phyloP scores from a whole-genome alignment of 2,113 vertebrate genomes.

The Columba janthina region DNA sequence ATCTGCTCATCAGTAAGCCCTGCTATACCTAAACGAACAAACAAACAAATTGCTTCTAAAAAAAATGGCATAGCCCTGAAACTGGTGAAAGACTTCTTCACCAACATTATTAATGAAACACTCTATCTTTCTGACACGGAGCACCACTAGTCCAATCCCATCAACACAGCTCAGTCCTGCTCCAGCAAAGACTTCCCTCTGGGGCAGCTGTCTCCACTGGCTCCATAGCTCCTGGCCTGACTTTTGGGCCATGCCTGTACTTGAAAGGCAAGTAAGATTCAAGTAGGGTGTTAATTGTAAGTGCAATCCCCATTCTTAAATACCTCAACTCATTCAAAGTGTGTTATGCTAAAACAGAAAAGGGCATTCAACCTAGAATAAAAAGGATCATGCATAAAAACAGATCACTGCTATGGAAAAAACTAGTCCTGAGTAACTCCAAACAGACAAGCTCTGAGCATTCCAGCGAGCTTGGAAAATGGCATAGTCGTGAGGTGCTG shows the following conservation, averaged over 20 bases:
- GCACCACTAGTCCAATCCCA: background rate
- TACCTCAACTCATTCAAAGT: background rate
- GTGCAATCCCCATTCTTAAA: background rate
- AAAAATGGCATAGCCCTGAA: background rate
- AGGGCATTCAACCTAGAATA: background rate
- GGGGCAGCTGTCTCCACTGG: background rate
- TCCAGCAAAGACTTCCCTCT: background rate
- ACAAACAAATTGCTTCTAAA: background rate
- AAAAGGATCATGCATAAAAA: background rate
- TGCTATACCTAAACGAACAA: background rate
- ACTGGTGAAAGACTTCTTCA: background rate
- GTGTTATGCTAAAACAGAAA: background rate
- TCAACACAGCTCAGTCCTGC: background rate
- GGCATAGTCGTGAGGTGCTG: background rate
- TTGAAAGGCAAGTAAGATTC: background rate
- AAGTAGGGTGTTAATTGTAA: background rate
- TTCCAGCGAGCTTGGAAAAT: background rate
- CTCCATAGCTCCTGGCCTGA: background rate
- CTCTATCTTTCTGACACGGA: background rate
- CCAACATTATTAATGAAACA: background rate
- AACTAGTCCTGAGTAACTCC: background rate
- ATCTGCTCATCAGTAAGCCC: background rate
- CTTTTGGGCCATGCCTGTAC: background rate
- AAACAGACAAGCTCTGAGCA: background rate
- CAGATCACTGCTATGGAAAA: background rate